phyloP scores from a whole-genome alignment of 2,888 invertebrate species.

The Melanophora roralis region DNA sequence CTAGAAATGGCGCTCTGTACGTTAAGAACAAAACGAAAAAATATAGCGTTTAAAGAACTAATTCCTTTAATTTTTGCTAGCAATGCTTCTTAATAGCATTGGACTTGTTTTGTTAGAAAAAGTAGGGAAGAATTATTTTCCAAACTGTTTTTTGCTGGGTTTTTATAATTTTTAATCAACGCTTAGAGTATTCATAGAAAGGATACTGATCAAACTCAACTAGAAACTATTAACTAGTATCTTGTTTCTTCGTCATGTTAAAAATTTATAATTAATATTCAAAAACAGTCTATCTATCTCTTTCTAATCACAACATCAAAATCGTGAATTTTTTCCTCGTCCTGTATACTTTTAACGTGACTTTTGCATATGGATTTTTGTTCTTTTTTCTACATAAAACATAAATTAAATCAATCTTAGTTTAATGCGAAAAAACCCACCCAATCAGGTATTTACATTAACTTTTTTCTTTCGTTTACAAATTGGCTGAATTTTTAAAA shows the following conservation, averaged over 20 bases:
- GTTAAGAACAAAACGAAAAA: too few relatives aligned
- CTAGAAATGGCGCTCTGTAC: too few relatives aligned
- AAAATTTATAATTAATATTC: conserved; percentile 57
- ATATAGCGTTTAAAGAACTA: too few relatives aligned
- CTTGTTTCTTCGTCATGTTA: conserved; percentile 48
- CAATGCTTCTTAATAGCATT: too few relatives aligned
- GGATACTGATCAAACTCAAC: conserved; percentile 19
- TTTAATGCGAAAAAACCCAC: conserved; percentile 31
- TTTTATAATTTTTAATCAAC: background rate
- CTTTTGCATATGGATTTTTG: too few relatives aligned
- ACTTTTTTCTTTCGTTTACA: conserved; percentile 22
- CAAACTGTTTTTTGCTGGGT: background rate
- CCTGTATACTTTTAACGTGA: too few relatives aligned
- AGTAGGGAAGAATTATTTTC: too few relatives aligned
- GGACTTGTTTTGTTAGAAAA: too few relatives aligned
- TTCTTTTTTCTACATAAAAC: conserved; percentile 4
- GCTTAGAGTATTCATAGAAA: conserved; percentile 10
- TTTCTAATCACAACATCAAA: conserved; percentile 46
- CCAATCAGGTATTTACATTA: conserved; percentile 52
- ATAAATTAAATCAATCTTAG: background rate
- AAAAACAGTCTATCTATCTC: conserved; percentile 50
- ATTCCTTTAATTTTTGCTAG: too few relatives aligned
- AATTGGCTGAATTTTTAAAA: conserved; percentile 24
- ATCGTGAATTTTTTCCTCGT: conserved; percentile 34
- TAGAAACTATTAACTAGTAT: conserved; percentile 51